Conservation (phyloP, 2,888 invertebrate genomes). For the Cenopis cana region DNA sequence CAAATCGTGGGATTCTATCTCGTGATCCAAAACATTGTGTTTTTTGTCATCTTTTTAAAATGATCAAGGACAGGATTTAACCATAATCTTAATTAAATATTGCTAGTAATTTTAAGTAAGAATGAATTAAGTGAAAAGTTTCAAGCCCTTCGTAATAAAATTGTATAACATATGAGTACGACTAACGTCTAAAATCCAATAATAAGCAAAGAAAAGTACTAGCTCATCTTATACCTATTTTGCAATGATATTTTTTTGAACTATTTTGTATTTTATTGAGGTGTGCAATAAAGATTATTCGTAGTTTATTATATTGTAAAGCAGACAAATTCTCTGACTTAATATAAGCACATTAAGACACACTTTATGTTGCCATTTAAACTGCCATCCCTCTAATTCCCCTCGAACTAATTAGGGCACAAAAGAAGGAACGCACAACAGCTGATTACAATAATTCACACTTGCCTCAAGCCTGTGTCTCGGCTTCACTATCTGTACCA, state of each 20-base stretch:
- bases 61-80: neutral
- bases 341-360: conserved; percentile 23
- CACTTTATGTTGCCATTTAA: conserved; percentile 32
- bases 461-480: conserved; percentile 56
- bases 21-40: conserved; percentile 6
- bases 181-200: neutral
- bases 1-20: conserved; percentile 39
- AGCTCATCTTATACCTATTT: too few species aligned
- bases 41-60: neutral
- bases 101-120: neutral
- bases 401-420: conserved; percentile 42
- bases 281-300: too few species aligned
- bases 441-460: conserved; percentile 65
- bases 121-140: neutral
- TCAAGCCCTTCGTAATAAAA: neutral
- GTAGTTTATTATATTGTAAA: neutral
- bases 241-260: too few species aligned
- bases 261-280: too few species aligned
- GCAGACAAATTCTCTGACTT: conserved; percentile 24
- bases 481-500: conserved; percentile 62
- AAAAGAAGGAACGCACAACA: conserved; percentile 49
- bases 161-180: neutral
- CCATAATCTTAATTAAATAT: neutral
- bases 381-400: conserved; percentile 39
- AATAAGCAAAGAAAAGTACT: neutral